Evolutionary conservation across 1,140 invertebrate species (phyloP).

Genomic region (Scaptomyza graminum): DNA sequence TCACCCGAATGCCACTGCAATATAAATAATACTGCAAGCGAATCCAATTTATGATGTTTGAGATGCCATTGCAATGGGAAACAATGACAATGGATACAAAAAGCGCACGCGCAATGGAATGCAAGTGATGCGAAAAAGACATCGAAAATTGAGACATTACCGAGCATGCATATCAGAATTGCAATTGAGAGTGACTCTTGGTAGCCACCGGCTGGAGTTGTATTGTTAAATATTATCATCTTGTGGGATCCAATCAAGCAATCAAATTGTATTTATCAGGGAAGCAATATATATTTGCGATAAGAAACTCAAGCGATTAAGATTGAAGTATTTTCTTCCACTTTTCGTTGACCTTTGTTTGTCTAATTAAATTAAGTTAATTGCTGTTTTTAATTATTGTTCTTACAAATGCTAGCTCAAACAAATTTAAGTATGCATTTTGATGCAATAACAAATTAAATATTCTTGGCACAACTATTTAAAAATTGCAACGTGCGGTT

Average conservation of each 20-base stretch:
- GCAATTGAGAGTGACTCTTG: conserved; percentile 7
- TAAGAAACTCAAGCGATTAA: conserved; percentile 34
- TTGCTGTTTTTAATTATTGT: neutral
- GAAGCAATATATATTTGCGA: conserved; percentile 16
- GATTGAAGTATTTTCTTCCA: conserved; percentile 28
- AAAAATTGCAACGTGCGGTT: neutral
- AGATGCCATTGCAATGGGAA: conserved; percentile 4
- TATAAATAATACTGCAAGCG: conserved; percentile 16
- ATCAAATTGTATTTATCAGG: conserved; percentile 23
- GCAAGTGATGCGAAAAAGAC: conserved; percentile 27
- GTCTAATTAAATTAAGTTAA: conserved; percentile 9
- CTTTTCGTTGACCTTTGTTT: conserved; percentile 22
- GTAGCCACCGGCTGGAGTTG: neutral
- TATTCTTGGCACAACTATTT: neutral
- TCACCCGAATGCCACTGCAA: conserved; percentile 9
- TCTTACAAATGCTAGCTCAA: neutral
- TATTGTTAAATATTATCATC: conserved; percentile 29
- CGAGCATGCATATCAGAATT: conserved; percentile 31
- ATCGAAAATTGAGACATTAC: conserved; percentile 16
- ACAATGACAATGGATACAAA: conserved; percentile 9
- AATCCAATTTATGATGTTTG: conserved; percentile 16
- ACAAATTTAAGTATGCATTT: neutral
- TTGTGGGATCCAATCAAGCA: conserved; percentile 6
- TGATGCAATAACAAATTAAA: neutral
- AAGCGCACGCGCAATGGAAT: conserved; percentile 32